phyloP scores from a whole-genome alignment of 2,888 invertebrate species.

The Andrena flavipes region DNA sequence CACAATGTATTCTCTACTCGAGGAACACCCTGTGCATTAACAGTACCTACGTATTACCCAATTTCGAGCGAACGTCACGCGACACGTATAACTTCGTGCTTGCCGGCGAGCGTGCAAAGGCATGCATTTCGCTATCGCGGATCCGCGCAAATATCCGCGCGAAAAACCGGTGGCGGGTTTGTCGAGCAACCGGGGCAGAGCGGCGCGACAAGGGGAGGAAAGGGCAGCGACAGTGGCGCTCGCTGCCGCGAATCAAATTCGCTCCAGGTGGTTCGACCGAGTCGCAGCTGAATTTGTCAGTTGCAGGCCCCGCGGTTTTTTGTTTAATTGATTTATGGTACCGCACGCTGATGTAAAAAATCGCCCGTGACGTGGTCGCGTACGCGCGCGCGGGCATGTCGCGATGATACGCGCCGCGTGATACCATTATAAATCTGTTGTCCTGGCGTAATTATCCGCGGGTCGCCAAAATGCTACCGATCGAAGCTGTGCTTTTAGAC shows the following conservation, averaged over 20 bases:
- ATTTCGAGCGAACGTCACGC: background rate
- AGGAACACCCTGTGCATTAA: background rate
- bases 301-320: slow-evolving; percentile 59
- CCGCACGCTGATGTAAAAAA: slow-evolving; percentile 60
- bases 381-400: slow-evolving; percentile 11
- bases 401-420: slow-evolving; percentile 29
- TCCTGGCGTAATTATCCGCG: slow-evolving; percentile 19
- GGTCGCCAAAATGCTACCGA: background rate
- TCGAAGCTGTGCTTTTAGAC: background rate
- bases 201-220: slow-evolving; percentile 32
- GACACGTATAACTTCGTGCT: background rate
- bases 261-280: slow-evolving; percentile 55
- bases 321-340: slow-evolving; percentile 67
- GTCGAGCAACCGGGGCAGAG: slow-evolving; percentile 7
- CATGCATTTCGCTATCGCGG: background rate
- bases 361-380: slow-evolving; percentile 42
- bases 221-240: slow-evolving; percentile 33
- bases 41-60: background rate
- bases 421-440: slow-evolving; percentile 46
- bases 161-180: background rate
- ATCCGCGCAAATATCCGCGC: slow-evolving; percentile 24
- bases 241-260: slow-evolving; percentile 54
- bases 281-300: slow-evolving; percentile 66
- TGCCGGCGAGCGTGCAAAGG: background rate
- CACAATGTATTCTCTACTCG: background rate